Percentiles rank a stretch among this genome's conserved stretches.
Evolutionary conservation across 2,888 invertebrate species (phyloP).

Genomic region (Bembecia ichneumoniformis): DNA sequence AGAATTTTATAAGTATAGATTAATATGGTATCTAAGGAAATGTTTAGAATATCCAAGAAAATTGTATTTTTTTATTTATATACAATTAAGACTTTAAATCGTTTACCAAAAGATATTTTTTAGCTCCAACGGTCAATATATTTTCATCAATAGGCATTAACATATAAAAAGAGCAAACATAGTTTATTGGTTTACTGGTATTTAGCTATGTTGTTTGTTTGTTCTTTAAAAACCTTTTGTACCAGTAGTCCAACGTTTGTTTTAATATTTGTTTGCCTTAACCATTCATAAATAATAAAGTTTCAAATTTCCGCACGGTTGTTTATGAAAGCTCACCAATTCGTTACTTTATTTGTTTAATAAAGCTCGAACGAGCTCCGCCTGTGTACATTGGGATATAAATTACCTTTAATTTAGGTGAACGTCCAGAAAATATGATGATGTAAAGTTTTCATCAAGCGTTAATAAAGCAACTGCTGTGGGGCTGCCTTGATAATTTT

Average conservation of each 20-base stretch:
- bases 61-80: no score
- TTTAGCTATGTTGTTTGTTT: neutral
- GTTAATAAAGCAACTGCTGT: slow-evolving; percentile 39
- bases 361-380: slow-evolving; percentile 55
- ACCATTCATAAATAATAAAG: slow-evolving; percentile 49
- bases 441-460: slow-evolving; percentile 61
- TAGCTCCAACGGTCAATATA: no score
- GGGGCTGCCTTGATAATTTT: neutral
- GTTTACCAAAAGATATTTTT: no score
- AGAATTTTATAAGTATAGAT: no score
- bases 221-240: neutral
- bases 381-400: slow-evolving; percentile 58
- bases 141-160: no score
- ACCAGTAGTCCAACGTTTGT: slow-evolving; percentile 26
- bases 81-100: no score
- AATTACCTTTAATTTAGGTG: slow-evolving; percentile 68
- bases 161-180: no score
- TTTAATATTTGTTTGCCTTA: slow-evolving; percentile 30
- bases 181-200: no score
- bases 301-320: slow-evolving; percentile 50
- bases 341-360: slow-evolving; percentile 67
- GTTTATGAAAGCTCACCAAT: slow-evolving; percentile 55
- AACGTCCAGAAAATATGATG: slow-evolving; percentile 66
- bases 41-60: no score
- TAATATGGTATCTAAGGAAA: no score